These are phyloP conservation scores for Athripsodes cinereus DNA, from an alignment of 2,888 invertebrate species.

Conservation along the genomic window DNA sequence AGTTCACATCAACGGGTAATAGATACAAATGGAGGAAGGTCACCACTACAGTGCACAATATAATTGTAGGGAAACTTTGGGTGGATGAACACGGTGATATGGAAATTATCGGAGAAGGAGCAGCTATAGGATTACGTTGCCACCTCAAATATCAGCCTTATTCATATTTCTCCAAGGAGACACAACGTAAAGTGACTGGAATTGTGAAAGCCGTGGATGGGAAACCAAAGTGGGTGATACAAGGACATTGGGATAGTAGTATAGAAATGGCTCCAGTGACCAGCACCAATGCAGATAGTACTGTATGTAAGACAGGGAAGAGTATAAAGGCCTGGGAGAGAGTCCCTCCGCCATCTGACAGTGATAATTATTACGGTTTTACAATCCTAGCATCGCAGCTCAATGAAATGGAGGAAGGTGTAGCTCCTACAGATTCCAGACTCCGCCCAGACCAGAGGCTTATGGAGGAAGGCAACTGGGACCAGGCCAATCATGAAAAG, in stretches of 20 bases:
- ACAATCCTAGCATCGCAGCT: conserved; percentile 92
- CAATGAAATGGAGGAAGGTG: conserved; percentile 87
- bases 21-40: conserved; percentile 98
- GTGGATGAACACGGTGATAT: conserved; percentile 99
- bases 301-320: conserved; percentile 88
- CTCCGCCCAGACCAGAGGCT: conserved; percentile 92
- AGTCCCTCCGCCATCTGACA: conserved; percentile 61
- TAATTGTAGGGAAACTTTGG: conserved; percentile 99
- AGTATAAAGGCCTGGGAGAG: conserved; percentile 84
- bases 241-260: conserved; percentile 92
- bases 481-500: conserved; percentile 84
- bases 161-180: conserved; percentile 96
- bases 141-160: conserved; percentile 97
- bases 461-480: conserved; percentile 94
- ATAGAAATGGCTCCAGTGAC: conserved; percentile 92
- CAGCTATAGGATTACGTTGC: conserved; percentile 87
- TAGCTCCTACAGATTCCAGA: conserved; percentile 94
- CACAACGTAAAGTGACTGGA: conserved; percentile 84
- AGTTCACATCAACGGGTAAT: conserved; percentile 62
- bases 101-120: conserved; percentile 80
- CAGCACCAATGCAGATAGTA: conserved; percentile 66
- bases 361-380: conserved; percentile 84
- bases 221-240: conserved; percentile 71
- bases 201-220: conserved; percentile 67
- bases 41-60: conserved; percentile 98